Conservation (phyloP, 2,113 vertebrate genomes). For the Madoqua kirkii region DNA sequence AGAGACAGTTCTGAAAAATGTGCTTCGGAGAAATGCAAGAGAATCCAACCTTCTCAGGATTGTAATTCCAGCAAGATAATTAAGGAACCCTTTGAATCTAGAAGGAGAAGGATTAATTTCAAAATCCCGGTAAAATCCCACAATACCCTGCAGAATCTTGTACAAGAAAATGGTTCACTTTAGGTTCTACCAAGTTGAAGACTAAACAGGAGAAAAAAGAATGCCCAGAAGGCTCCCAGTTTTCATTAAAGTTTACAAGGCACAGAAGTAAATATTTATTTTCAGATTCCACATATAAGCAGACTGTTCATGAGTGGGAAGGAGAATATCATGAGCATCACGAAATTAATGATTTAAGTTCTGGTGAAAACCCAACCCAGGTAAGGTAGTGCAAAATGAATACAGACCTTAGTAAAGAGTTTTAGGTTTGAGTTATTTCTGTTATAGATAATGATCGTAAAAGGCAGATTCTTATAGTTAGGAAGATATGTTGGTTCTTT, state of each 20-base stretch:
- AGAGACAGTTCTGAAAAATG: conserved; percentile 60
- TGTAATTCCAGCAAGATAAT: conserved; percentile 5
- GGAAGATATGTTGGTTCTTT: neutral
- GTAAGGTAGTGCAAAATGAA: conserved; percentile 24
- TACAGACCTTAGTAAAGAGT: neutral
- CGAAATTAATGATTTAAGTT: neutral
- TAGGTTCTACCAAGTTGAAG: neutral
- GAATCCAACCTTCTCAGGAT: neutral
- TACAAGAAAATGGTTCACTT: neutral
- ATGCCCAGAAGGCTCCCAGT: neutral
- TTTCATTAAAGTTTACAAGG: neutral
- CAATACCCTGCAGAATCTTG: neutral
- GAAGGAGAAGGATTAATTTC: conserved; percentile 43
- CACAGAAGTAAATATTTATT: conserved; percentile 33
- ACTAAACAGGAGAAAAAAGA: conserved; percentile 59
- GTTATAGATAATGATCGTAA: neutral
- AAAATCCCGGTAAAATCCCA: conserved; percentile 59
- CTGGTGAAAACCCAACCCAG: conserved; percentile 18
- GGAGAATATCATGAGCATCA: neutral
- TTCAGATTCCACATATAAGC: neutral
- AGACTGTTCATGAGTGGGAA: neutral
- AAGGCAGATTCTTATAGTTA: neutral
- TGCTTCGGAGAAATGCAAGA: conserved; percentile 67
- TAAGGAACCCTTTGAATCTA: conserved; percentile 49
- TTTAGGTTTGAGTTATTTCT: neutral